Evolutionary conservation across 2,888 invertebrate genomes (phyloP).

Genomic region (Hemithea aestivaria): DNA sequence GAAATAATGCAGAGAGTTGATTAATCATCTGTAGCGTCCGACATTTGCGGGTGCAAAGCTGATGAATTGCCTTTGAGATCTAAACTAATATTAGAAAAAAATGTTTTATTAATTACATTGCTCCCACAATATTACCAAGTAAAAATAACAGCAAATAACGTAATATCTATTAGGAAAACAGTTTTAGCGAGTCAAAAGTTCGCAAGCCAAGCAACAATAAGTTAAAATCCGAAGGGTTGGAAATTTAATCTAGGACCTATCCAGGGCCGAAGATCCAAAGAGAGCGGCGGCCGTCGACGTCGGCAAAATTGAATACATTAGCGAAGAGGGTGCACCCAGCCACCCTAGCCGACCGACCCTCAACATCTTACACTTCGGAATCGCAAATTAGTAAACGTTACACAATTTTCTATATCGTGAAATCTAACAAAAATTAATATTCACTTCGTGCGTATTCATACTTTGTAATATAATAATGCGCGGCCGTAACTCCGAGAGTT

Average conservation of each 20-base stretch:
- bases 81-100: conserved; percentile 7
- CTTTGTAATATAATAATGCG: conserved; percentile 30
- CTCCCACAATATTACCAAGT: too few species aligned
- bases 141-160: too few species aligned
- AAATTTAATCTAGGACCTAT: conserved; percentile 64
- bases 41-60: conserved; percentile 32
- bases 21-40: conserved; percentile 33
- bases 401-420: conserved; percentile 26
- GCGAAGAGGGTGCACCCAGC: conserved; percentile 41
- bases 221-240: conserved; percentile 57
- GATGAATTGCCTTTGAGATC: conserved; percentile 33
- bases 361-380: conserved; percentile 48
- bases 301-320: conserved; percentile 72
- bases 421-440: conserved; percentile 18
- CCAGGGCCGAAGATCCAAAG: conserved; percentile 43
- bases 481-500: conserved; percentile 39
- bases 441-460: conserved; percentile 17
- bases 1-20: conserved; percentile 28
- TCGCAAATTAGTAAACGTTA: conserved; percentile 42
- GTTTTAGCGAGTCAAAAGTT: background rate
- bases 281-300: conserved; percentile 31
- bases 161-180: too few species aligned
- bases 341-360: conserved; percentile 59
- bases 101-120: too few species aligned
- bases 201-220: conserved; percentile 46